Percentiles rank a stretch among this genome's conserved stretches.
These are phyloP conservation scores for Drosophila kohkoa DNA, from an alignment of 1,140 invertebrate species.

Conservation along the genomic window DNA sequence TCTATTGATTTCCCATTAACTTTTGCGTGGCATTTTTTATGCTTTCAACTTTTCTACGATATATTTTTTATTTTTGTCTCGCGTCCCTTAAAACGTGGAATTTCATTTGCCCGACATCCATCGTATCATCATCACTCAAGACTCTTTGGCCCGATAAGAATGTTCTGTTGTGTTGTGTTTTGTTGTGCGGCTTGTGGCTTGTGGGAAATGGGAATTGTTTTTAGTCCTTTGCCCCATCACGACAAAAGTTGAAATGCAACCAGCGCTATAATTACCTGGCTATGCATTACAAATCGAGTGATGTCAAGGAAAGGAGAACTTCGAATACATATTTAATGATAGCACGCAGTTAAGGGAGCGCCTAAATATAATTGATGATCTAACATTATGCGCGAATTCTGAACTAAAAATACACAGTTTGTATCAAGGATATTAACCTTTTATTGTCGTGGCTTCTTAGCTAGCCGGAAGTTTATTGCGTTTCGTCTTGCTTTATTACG, in stretches of 20 bases:
- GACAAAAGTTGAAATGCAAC: neutral
- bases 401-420: neutral
- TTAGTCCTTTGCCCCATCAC: too few species aligned
- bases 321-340: constrained; percentile 3
- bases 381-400: neutral
- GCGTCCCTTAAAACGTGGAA: constrained; percentile 26
- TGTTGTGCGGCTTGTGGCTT: too few species aligned
- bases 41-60: constrained; percentile 13
- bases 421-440: neutral
- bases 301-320: neutral
- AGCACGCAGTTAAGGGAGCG: neutral
- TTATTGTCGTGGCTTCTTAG: neutral
- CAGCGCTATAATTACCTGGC: neutral
- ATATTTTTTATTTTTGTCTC: constrained; percentile 7
- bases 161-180: neutral
- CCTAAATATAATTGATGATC: constrained; percentile 22
- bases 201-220: neutral
- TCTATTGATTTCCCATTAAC: constrained; percentile 76
- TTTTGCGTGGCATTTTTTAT: constrained; percentile 73
- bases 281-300: constrained; percentile 9
- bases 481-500: neutral
- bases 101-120: constrained; percentile 22
- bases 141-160: constrained; percentile 20
- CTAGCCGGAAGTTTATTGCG: neutral
- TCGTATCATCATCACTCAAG: constrained; percentile 33